These are phyloP conservation scores for Boleophthalmus pectinirostris DNA, from an alignment of 2,113 vertebrate genomes.

Conservation along the genomic window DNA sequence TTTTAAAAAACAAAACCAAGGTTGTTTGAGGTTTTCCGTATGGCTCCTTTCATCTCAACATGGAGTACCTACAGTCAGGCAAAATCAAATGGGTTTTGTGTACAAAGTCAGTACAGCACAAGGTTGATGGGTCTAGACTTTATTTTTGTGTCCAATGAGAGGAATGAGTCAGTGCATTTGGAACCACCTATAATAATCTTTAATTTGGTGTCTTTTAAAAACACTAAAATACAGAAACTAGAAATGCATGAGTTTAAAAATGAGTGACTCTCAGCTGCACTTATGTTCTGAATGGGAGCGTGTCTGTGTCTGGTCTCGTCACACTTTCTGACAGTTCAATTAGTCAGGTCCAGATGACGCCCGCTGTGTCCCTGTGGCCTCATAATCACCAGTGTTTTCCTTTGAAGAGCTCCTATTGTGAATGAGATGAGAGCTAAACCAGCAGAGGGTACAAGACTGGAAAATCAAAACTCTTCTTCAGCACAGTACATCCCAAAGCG, in stretches of 20 bases:
- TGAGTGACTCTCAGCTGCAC: conserved; percentile 33
- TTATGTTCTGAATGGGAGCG: conserved; percentile 40
- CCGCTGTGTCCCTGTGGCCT: conserved; percentile 59
- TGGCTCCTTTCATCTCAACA: conserved; percentile 25
- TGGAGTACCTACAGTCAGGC: conserved; percentile 18
- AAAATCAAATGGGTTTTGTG: conserved; percentile 19
- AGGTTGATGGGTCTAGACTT: conserved; percentile 34
- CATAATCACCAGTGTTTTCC: conserved; percentile 65
- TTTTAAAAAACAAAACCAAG: background rate
- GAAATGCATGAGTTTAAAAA: conserved; percentile 18
- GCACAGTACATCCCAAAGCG: conserved; percentile 41
- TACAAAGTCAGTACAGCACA: conserved; percentile 38
- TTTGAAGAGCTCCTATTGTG: conserved; percentile 65
- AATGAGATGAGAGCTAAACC: conserved; percentile 57
- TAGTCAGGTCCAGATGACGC: conserved; percentile 67
- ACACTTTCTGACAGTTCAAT: conserved; percentile 69
- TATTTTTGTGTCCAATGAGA: conserved; percentile 2
- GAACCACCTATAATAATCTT: conserved; percentile 45
- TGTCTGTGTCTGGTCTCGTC: conserved; percentile 60
- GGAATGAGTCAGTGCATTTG: conserved; percentile 46
- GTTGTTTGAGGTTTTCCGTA: conserved; percentile 10
- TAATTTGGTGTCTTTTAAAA: conserved; percentile 23
- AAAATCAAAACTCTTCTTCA: conserved; percentile 54
- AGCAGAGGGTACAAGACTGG: conserved; percentile 36
- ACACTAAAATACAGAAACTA: background rate